Conservation (phyloP, 2,113 vertebrate genomes). For the Toxotes jaculatrix region DNA sequence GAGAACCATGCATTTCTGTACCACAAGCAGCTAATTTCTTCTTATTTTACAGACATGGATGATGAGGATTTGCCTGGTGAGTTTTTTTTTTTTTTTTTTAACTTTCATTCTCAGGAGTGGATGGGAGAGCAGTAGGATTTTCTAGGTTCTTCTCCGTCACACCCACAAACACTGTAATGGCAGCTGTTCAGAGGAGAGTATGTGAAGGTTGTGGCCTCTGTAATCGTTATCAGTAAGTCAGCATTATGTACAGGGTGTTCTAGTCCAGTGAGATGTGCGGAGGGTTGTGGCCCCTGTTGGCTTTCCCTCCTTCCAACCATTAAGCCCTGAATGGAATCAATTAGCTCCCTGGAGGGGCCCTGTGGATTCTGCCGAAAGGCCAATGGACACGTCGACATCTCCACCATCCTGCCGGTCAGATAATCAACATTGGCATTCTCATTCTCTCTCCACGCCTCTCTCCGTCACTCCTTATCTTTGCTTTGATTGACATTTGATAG, state of each 20-base stretch:
- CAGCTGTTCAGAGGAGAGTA: slow-evolving; percentile 26
- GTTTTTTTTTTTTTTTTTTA: slow-evolving; percentile 39
- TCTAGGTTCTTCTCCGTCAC: slow-evolving; percentile 24
- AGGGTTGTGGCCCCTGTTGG: slow-evolving; percentile 44
- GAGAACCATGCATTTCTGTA: neutral
- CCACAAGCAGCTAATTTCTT: neutral
- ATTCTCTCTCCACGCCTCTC: slow-evolving; percentile 63
- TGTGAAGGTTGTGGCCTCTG: slow-evolving; percentile 60
- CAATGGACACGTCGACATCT: slow-evolving; percentile 67
- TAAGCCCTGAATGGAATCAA: slow-evolving; percentile 81
- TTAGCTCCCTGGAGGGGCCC: slow-evolving; percentile 71
- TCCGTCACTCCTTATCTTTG: slow-evolving; percentile 78
- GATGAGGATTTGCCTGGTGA: slow-evolving; percentile 66
- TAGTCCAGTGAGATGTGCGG: slow-evolving; percentile 41
- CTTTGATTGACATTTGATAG: slow-evolving; percentile 79
- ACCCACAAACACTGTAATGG: slow-evolving; percentile 21
- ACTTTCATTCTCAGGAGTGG: neutral
- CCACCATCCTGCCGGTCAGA: slow-evolving; percentile 49
- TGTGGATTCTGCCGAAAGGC: slow-evolving; percentile 66
- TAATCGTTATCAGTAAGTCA: slow-evolving; percentile 58
- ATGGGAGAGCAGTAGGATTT: neutral
- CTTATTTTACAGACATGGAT: slow-evolving; percentile 55
- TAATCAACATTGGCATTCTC: slow-evolving; percentile 82
- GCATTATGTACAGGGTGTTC: slow-evolving; percentile 51
- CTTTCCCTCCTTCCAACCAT: slow-evolving; percentile 65